phyloP scores from a whole-genome alignment of 2,113 vertebrate genomes.

The Dendrocopos noguchii region DNA sequence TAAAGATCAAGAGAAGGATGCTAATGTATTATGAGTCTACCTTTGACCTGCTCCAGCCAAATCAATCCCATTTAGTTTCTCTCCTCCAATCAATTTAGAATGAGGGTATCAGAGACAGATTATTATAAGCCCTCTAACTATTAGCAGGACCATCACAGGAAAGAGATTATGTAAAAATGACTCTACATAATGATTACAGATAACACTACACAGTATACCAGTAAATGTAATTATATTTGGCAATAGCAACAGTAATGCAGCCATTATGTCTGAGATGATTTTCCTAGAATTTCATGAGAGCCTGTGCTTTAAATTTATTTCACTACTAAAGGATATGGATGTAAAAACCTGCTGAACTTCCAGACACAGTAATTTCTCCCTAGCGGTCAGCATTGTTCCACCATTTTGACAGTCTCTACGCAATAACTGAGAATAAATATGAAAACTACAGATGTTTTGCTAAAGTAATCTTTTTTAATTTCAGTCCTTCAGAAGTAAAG shows the following conservation, averaged over 20 bases:
- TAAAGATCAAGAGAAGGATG: neutral
- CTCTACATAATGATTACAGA: constrained; percentile 36
- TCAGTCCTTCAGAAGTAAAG: neutral
- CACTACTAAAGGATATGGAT: neutral
- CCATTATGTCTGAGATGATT: constrained; percentile 6
- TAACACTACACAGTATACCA: neutral
- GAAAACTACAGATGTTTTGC: neutral
- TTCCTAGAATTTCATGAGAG: constrained; percentile 10
- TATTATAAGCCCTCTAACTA: neutral
- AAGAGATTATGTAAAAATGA: constrained; percentile 33
- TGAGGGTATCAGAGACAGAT: neutral
- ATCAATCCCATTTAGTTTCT: constrained; percentile 22
- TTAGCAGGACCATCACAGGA: constrained; percentile 18
- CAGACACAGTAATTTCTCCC: neutral
- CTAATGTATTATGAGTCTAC: neutral
- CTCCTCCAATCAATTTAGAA: neutral
- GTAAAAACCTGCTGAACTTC: neutral
- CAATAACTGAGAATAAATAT: neutral
- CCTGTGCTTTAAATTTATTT: constrained; percentile 18
- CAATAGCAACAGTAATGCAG: constrained; percentile 13
- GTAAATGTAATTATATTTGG: constrained; percentile 28
- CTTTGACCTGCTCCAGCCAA: constrained; percentile 12
- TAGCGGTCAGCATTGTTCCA: neutral
- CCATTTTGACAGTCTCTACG: neutral
- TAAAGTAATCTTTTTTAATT: neutral